These are phyloP conservation scores for Leuciscus waleckii DNA, from an alignment of 2,797 vertebrate species.

Conservation along the genomic window DNA sequence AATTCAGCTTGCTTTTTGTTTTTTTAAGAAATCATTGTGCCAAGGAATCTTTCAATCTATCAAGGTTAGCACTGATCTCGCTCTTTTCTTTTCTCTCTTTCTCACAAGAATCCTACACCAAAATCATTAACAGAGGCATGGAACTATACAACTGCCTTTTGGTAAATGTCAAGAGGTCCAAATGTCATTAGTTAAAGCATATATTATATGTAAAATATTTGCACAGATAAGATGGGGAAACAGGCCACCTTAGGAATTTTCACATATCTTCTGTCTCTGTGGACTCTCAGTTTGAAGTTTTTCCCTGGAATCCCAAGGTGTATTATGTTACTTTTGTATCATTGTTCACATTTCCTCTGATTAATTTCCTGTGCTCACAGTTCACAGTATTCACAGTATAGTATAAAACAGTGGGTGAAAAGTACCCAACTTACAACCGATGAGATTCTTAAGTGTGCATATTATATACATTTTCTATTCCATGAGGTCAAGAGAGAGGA, in stretches of 20 bases:
- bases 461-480: too few species aligned
- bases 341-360: not conserved
- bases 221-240: not conserved
- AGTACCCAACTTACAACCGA: too few species aligned
- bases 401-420: too few species aligned
- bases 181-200: not conserved
- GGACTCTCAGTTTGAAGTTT: not conserved
- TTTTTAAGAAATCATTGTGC: not conserved
- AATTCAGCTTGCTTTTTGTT: slow-evolving; percentile 68
- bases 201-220: not conserved
- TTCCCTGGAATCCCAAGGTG: too few species aligned
- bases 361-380: too few species aligned
- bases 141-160: slow-evolving; percentile 60
- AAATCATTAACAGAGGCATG: slow-evolving; percentile 67
- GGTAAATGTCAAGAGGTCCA: slow-evolving; percentile 54
- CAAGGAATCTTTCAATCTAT: not conserved
- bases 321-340: too few species aligned
- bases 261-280: slow-evolving; percentile 16
- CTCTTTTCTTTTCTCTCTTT: slow-evolving; percentile 43
- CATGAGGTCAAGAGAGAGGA: not conserved
- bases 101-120: slow-evolving; percentile 71
- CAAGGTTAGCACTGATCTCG: slow-evolving; percentile 65
- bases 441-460: too few species aligned
- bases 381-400: too few species aligned
- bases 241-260: not conserved